Evolutionary conservation across 2,113 vertebrate species (phyloP), one percentile per base, ranked within the genome.

Genomic region (Corvus cornix): DNA sequence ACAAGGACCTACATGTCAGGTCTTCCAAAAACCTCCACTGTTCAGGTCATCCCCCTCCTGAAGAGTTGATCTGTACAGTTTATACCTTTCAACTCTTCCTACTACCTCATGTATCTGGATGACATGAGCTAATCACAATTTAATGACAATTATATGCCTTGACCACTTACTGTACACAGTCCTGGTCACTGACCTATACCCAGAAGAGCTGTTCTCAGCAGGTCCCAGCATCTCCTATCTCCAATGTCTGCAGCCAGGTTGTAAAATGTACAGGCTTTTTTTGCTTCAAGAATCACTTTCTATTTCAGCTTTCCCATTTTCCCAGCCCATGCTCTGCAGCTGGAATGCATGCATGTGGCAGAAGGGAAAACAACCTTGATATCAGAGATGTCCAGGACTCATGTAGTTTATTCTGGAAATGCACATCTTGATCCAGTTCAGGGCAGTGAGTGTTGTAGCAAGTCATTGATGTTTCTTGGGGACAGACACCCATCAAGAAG

Each of bases 381-480:
- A 51, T 31, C 41, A 74, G 43, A 74, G 14, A 58, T 46, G 23
- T 26, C 19, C 26, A 49, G 6, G 37, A 13, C 20, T 78, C 17
- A 16, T 0, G 1, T 17, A 87, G 13, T 41, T 84, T 37, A 48
- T 16, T 26, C 10, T 78, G 52, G 8, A 67, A 91, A 70, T 4
- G 7, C 15, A 46, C 22, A 46, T 3, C 16, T n/a, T 62, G 37
- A 55, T 28, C 28, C 16, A 51, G 16, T 56, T 91, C 64, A 44
- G 41, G 20, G 22, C 49, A 74, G 28, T 4, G 5, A 17, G 3
- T 0, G 0, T n/a, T 69, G 48, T 37, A 86, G 46, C 11, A 60
- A 69, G 67, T 13, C 11, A 28, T 6, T 60, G 26, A 7, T 56
- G 10, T 24, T 93, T 80, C 19, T 8, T 27, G 44, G 44, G 23